These are phyloP conservation scores for Perithous albicinctus DNA, from an alignment of 2,888 invertebrate genomes.

Conservation along the genomic window DNA sequence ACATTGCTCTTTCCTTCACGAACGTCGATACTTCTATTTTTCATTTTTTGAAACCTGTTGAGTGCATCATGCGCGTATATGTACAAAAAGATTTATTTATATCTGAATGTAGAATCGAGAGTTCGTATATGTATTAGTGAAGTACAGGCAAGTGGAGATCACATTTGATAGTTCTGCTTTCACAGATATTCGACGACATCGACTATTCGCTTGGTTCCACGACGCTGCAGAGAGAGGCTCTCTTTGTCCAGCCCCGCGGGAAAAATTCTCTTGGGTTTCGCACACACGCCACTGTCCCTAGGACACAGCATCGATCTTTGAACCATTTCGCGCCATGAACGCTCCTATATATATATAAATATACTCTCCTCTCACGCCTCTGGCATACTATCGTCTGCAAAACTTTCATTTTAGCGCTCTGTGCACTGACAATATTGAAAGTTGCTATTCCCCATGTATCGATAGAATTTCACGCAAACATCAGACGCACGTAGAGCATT, in stretches of 20 bases:
- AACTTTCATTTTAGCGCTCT: conserved; percentile 68
- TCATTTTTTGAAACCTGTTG: conserved; percentile 27
- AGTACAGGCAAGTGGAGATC: conserved; percentile 17
- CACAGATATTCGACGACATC: conserved; percentile 50
- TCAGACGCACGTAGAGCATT: conserved; percentile 2
- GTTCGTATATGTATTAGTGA: conserved; percentile 12
- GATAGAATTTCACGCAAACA: conserved; percentile 46
- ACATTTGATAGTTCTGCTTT: conserved; percentile 49
- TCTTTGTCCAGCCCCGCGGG: conserved; percentile 41
- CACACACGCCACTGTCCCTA: conserved; percentile 49
- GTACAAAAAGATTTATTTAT: too few relatives aligned
- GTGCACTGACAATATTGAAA: conserved; percentile 60
- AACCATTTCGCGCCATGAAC: conserved; percentile 55
- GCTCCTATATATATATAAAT: too few relatives aligned
- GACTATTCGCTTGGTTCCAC: conserved; percentile 25
- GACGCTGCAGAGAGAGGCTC: conserved; percentile 27
- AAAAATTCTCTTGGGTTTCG: conserved; percentile 58
- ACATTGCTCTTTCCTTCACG: too few relatives aligned
- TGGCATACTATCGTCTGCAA: conserved; percentile 29
- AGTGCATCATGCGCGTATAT: background rate
- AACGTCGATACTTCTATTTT: too few relatives aligned
- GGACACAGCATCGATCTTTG: conserved; percentile 67
- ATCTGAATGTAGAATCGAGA: too few relatives aligned
- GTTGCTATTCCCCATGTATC: conserved; percentile 54
- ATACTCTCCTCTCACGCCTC: conserved; percentile 42